These are phyloP conservation scores for Halocaridina rubra DNA, from an alignment of 2,888 invertebrate species.

Conservation along the genomic window DNA sequence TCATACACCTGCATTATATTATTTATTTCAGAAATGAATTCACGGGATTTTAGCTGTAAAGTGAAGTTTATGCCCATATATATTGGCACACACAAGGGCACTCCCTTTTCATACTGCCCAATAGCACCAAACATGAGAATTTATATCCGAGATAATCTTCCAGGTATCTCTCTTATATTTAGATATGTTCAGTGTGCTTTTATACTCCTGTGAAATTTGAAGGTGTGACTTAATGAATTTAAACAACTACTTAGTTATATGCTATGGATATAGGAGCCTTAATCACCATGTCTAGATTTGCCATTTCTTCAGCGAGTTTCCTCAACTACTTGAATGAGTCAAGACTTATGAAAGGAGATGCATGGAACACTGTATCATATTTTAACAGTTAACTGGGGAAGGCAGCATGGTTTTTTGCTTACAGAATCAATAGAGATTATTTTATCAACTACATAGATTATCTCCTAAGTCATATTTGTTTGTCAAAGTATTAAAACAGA, in stretches of 20 bases:
- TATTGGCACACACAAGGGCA: slow-evolving; percentile 26
- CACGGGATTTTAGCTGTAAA: not conserved
- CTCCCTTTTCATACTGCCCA: not conserved
- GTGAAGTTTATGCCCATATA: slow-evolving; percentile 25
- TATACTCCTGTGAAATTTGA: too few relatives aligned
- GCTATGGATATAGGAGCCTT: not conserved
- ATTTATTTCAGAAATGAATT: too few relatives aligned
- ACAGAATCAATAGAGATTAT: slow-evolving; percentile 24
- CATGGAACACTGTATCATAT: not conserved
- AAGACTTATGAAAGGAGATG: not conserved
- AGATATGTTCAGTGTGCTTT: not conserved
- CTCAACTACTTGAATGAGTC: not conserved
- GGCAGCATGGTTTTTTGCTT: slow-evolving; percentile 57
- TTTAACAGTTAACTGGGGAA: slow-evolving; percentile 32
- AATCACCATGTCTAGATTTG: slow-evolving; percentile 8
- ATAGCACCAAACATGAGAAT: slow-evolving; percentile 35
- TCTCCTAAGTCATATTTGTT: not conserved
- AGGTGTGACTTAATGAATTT: too few relatives aligned
- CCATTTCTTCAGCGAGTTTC: not conserved
- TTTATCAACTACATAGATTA: not conserved
- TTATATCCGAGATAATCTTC: too few relatives aligned
- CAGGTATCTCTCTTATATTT: too few relatives aligned
- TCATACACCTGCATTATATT: not conserved
- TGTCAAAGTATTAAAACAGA: slow-evolving; percentile 1
- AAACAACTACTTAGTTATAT: slow-evolving; percentile 19